Conservation (phyloP, 1,140 invertebrate species). For the Helicoverpa zea region DNA sequence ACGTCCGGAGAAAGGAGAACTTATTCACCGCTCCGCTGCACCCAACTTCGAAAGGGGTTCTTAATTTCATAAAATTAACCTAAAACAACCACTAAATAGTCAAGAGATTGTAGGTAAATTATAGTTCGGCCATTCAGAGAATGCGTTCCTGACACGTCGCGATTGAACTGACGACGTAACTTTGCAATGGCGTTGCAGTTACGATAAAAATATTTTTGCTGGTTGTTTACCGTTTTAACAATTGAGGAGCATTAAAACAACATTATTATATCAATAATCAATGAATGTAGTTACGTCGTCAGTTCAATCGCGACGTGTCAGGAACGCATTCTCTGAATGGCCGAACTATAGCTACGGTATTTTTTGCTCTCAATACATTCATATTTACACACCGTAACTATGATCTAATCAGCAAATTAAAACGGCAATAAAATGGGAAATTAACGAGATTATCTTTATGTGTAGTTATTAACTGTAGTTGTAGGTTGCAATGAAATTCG, state of each 20-base stretch:
- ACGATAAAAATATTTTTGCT: too few species aligned
- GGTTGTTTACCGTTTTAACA: too few species aligned
- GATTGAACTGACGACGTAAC: too few species aligned
- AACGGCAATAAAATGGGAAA: slow-evolving; percentile 41
- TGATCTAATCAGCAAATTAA: slow-evolving; percentile 47
- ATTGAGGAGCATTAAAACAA: too few species aligned
- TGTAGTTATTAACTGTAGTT: neutral
- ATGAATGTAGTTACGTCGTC: too few species aligned
- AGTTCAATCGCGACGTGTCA: too few species aligned
- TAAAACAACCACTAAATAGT: slow-evolving; percentile 14
- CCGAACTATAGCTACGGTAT: too few species aligned
- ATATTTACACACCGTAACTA: slow-evolving; percentile 47
- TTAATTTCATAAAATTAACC: slow-evolving; percentile 11
- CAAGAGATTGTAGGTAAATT: slow-evolving; percentile 29
- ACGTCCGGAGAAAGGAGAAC: slow-evolving; percentile 41
- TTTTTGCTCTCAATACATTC: slow-evolving; percentile 40
- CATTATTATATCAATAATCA: too few species aligned
- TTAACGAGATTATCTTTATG: slow-evolving; percentile 39
- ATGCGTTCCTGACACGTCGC: too few species aligned
- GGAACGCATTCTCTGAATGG: too few species aligned
- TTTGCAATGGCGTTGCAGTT: too few species aligned
- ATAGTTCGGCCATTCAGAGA: too few species aligned
- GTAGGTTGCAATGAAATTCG: slow-evolving; percentile 11
- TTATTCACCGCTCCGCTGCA: slow-evolving; percentile 31
- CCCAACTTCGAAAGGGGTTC: slow-evolving; percentile 31